A percentile compares a stretch with the other conserved stretches of the same genome.
Evolutionary conservation across 2,888 invertebrate genomes (phyloP).

Genomic region (Hydrotaea cyrtoneurina): DNA sequence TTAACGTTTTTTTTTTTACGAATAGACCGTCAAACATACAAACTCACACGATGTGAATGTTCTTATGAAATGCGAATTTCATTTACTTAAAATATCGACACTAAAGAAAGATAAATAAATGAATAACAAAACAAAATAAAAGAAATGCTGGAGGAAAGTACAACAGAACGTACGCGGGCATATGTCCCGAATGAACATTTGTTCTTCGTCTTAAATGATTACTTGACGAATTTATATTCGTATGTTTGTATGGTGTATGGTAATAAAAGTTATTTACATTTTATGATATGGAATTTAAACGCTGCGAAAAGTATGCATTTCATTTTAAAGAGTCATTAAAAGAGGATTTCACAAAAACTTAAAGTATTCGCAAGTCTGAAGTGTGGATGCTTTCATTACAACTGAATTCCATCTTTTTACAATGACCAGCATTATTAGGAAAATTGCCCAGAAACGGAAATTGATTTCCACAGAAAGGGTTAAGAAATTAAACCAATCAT

Average conservation of each 20-base stretch:
- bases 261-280: constrained; percentile 1
- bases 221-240: not conserved
- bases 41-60: not conserved
- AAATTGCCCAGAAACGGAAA: no score
- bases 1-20: not conserved
- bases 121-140: not conserved
- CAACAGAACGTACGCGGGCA: not conserved
- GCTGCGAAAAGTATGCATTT: not conserved
- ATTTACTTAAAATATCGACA: constrained; percentile 33
- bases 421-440: no score
- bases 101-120: constrained; percentile 15
- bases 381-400: no score
- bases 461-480: no score
- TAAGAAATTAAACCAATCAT: no score
- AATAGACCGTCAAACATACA: not conserved
- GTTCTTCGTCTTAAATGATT: not conserved
- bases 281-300: not conserved
- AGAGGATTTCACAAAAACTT: not conserved
- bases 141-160: not conserved
- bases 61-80: constrained; percentile 20
- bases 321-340: not conserved
- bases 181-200: not conserved
- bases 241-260: not conserved
- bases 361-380: not conserved
- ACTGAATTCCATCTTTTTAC: no score